These are phyloP conservation scores for Nylanderia fulva DNA, from an alignment of 1,140 invertebrate genomes.

Conservation along the genomic window DNA sequence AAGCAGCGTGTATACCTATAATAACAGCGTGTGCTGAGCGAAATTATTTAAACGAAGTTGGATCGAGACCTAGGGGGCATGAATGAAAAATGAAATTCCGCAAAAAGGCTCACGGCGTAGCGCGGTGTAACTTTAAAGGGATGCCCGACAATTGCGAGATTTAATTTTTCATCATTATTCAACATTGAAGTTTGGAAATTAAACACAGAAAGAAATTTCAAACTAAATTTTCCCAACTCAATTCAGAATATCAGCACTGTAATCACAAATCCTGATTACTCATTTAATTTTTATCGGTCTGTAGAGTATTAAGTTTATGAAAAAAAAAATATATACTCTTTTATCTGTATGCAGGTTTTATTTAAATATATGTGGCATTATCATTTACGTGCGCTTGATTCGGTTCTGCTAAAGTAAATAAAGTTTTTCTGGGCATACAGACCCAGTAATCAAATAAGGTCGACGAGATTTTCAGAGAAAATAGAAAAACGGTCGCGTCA, in stretches of 20 bases:
- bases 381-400: conserved; percentile 5
- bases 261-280: background rate
- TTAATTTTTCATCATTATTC: conserved; percentile 38
- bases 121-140: background rate
- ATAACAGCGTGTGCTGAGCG: conserved; percentile 16
- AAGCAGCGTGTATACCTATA: background rate
- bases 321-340: background rate
- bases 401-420: conserved; percentile 22
- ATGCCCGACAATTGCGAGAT: conserved; percentile 23
- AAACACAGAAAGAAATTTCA: background rate
- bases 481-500: conserved; percentile 45
- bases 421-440: conserved; percentile 16
- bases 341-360: background rate
- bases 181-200: conserved; percentile 1
- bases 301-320: background rate
- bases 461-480: conserved; percentile 38
- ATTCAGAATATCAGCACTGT: no score
- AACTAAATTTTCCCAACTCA: background rate
- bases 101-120: background rate
- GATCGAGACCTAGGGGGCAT: conserved; percentile 11
- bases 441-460: conserved; percentile 53
- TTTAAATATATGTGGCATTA: conserved; percentile 19
- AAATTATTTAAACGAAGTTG: conserved; percentile 48
- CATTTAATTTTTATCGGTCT: background rate
- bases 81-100: conserved; percentile 29